Conservation (phyloP, 2,113 vertebrate genomes). For the Dicaeum eximium region DNA sequence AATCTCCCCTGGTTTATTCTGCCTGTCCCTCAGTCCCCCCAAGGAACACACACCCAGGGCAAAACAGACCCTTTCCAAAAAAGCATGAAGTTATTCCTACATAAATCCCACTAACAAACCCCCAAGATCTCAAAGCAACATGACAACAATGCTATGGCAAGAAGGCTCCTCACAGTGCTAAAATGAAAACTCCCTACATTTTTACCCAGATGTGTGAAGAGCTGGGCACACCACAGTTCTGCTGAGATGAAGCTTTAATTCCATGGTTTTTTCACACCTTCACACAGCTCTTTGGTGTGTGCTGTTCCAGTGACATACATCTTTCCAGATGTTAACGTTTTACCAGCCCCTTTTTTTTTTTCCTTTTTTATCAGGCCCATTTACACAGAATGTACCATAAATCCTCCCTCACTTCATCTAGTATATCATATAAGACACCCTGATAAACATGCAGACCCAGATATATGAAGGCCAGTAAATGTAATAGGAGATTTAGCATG, state of each 20-base stretch:
- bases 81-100: neutral
- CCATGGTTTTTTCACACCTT: neutral
- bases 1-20: neutral
- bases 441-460: constrained; percentile 49
- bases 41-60: fast-evolving
- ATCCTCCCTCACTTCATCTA: constrained; percentile 57
- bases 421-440: constrained; percentile 49
- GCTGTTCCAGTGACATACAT: constrained; percentile 59
- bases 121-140: neutral
- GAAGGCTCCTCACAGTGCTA: neutral
- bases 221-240: neutral
- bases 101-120: neutral
- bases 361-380: constrained; percentile 63
- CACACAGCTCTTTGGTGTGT: neutral
- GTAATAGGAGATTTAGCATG: constrained; percentile 62
- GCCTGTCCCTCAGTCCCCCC: neutral
- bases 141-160: fast-evolving
- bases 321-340: constrained; percentile 75
- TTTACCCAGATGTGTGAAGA: neutral
- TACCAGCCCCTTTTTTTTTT: constrained; percentile 44
- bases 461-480: constrained; percentile 58
- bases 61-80: neutral
- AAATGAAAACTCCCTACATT: neutral
- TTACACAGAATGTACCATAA: constrained; percentile 62
- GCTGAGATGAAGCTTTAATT: neutral